Conservation (phyloP, 30 jellyfish, hydroid and myxozoan species). For the Pelagia noctiluca region DNA sequence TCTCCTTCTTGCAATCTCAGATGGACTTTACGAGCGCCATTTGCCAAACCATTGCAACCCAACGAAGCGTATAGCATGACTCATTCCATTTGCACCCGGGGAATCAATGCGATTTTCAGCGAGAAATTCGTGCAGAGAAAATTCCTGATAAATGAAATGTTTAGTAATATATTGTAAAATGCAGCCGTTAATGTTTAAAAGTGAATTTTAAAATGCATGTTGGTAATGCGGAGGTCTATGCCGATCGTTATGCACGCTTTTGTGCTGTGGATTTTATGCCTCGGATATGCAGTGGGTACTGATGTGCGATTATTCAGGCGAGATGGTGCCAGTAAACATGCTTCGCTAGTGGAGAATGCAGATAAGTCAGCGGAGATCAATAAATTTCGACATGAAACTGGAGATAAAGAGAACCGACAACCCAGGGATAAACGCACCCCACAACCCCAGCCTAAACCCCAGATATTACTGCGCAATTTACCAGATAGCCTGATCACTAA, state of each 20-base stretch:
- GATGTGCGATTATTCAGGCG: constrained; percentile 62
- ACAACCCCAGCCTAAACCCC: constrained; percentile 41
- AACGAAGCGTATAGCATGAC: constrained; percentile 71
- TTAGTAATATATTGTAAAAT: neutral
- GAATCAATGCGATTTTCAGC: constrained; percentile 34
- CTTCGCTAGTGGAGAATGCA: neutral
- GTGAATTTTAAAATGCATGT: constrained; percentile 32
- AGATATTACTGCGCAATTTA: constrained; percentile 28
- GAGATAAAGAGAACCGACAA: neutral
- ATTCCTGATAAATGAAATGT: neutral
- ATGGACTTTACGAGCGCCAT: constrained; percentile 31
- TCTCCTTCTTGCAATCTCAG: constrained; percentile 29
- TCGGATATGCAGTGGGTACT: constrained; percentile 61
- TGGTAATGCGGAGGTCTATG: constrained; percentile 30
- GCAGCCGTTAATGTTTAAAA: neutral
- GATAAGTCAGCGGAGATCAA: neutral
- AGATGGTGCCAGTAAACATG: constrained; percentile 51
- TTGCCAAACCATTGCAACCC: constrained; percentile 44
- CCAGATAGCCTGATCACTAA: constrained; percentile 44
- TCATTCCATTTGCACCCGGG: constrained; percentile 49
- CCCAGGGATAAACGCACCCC: constrained; percentile 56
- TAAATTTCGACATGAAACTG: neutral
- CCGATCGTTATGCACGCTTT: constrained; percentile 37
- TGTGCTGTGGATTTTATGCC: constrained; percentile 32
- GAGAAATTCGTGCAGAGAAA: constrained; percentile 12